Evolutionary conservation across 1,140 invertebrate species (phyloP), one percentile per base, ranked within the genome.

Genomic region (Cataglyphis hispanica): DNA sequence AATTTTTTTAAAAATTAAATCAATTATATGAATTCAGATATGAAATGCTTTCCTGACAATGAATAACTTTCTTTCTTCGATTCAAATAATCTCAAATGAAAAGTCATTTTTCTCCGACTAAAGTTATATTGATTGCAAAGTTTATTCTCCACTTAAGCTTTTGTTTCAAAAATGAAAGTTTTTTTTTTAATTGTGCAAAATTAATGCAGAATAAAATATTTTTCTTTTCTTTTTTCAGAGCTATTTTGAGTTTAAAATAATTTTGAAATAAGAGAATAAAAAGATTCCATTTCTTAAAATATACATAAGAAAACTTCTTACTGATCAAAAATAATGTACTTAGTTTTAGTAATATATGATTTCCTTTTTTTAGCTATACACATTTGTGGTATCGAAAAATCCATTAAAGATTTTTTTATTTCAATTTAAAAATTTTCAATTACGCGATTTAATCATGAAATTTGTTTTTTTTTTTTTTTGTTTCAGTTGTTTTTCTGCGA

Each of bases 31-130:
- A 81, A 70, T 46, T n/a, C 8, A 5, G 4, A 16, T 16, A 22
- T 22, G 22, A 7, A 8, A 70, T 34, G 61, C 7, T 70, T 70
- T 31, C 25, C 5, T 37, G 34, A 50, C n/a, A 72, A 40, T 81
- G 46, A 60, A 46, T 22, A 34, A 6, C 25, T 16, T n/a, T 10
- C 70, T 66, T 53, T 77, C 43, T 81, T 72, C 25, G 34, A 40
- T 10, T 2, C 53, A 70, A 67, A 46, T 81, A 60, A 67, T 43
- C 43, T 72, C 19, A n/a, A 83, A 60, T 56, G 34, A 70, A 81
- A 19, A 56, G 60, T 19, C n/a, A 46, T 67, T 31, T 81, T 83
- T 83, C 70, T 46, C 43, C 11, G 27, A 72, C 53, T 34, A 83
- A 72, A 74, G 40, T 22, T 50, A 43, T 69, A 67, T 43, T 53